Base-by-base conservation (phyloP, 1,140 invertebrate species). In the Lepidurus packardi region DNA sequence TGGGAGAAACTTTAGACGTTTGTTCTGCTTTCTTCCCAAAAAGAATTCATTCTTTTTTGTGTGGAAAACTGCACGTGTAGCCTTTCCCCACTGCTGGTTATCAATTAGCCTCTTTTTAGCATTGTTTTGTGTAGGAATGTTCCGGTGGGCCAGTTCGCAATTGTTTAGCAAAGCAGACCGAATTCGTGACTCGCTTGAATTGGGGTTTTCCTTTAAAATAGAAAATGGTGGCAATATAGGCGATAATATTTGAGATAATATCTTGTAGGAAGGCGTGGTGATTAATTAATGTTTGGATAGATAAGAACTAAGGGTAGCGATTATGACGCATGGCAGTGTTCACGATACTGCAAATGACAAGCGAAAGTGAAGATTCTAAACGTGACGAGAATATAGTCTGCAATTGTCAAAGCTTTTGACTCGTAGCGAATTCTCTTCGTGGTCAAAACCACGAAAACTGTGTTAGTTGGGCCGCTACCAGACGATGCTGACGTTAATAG, bases 1-100 rank as follows among this genome's bases (percentile, higher is more conserved):
- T 65, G 53, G 21, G 53, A 65, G 53, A 65, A 65, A 65, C 53
- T 65, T 65, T 65, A 6, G 53, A 34, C 21, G 53, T 9, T 7
- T 65, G 53, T 65, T 65, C 53, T 65, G 53, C 53, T 65, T 65
- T 65, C 53, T 65, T 65, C 53, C 53, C 53, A 65, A 9, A 65
- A 13, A 16, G 53, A 65, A n/a, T 65, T 16, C 6, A n/a, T n/a
- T 10, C 45, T 21, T 21, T n/a, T 65, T 65, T 1, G n/a, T 21
- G 21, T 16, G 13, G 53, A 9, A 21, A n/a, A 13, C 53, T 34
- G 34, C 21, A 65, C 53, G 53, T 16, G 53, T n/a, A 65, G 16
- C 53, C 13, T 65, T 65, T 65, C 53, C 21, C 8, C 53, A 21
- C 53, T 65, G 53, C 21, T 65, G 6, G 21, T 9, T 16, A 65